phyloP scores from a whole-genome alignment of 2,797 vertebrate genomes.

The Macroramphosus scolopax region DNA sequence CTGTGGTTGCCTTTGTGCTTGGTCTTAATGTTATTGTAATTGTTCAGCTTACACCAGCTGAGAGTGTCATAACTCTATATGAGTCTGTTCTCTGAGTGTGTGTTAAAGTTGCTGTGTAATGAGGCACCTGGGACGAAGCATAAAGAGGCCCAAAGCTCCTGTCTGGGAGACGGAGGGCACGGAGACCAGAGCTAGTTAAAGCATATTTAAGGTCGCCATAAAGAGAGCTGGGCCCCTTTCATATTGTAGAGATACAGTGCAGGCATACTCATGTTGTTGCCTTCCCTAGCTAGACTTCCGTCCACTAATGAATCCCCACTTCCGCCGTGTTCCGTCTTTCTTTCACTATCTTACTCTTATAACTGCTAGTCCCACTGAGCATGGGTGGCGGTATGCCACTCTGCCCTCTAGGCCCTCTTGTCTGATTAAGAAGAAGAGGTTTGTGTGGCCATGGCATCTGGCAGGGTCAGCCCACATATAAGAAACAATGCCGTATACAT shows the following conservation, averaged over 20 bases:
- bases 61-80: conserved; percentile 63
- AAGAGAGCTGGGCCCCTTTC: conserved; percentile 50
- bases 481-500: conserved; percentile 70
- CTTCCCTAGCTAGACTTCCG: conserved; percentile 22
- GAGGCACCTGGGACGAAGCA: conserved; percentile 64
- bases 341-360: conserved; percentile 8
- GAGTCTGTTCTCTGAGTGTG: conserved; percentile 47
- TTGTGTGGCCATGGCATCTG: conserved; percentile 77
- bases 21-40: conserved; percentile 66
- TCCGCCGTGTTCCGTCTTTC: conserved; percentile 9
- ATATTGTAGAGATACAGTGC: conserved; percentile 53
- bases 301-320: conserved; percentile 22
- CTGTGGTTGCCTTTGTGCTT: conserved; percentile 49
- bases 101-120: conserved; percentile 63
- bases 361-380: conserved; percentile 14
- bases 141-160: conserved; percentile 66
- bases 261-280: conserved; percentile 37
- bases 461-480: conserved; percentile 62
- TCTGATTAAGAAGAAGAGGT: conserved; percentile 76
- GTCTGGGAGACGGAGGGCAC: conserved; percentile 31
- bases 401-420: conserved; percentile 72
- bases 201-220: conserved; percentile 62
- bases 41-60: conserved; percentile 57
- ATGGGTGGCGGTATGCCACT: conserved; percentile 75
- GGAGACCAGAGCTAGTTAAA: conserved; percentile 55